Conservation (phyloP, 2,888 invertebrate genomes). For the Belgica antarctica region DNA sequence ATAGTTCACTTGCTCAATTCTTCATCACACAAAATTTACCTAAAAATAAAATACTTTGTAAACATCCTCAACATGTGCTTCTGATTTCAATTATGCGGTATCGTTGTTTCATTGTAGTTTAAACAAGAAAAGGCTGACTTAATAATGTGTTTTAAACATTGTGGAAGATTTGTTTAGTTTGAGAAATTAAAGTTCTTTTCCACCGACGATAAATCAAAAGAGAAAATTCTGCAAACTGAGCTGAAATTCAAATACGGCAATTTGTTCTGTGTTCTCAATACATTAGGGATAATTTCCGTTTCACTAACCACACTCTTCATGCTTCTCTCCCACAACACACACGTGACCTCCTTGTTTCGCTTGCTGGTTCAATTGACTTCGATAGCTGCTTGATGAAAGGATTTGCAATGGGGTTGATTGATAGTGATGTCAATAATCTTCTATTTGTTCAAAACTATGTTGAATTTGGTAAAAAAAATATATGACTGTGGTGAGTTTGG, state of each 20-base stretch:
- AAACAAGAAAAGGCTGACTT: conserved; percentile 6
- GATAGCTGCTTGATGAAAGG: neutral
- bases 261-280: neutral
- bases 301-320: conserved; percentile 46
- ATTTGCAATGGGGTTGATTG: no score
- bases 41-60: conserved; percentile 27
- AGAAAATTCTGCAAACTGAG: conserved; percentile 8
- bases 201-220: neutral
- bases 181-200: conserved; percentile 9
- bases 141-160: conserved; percentile 27
- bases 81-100: conserved; percentile 33
- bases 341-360: conserved; percentile 34
- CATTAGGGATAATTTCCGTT: conserved; percentile 46
- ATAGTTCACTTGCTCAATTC: no score
- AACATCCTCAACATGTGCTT: conserved; percentile 44
- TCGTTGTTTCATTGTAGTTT: conserved; percentile 17
- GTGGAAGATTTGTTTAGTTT: neutral
- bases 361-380: no score
- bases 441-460: no score
- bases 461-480: no score
- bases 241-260: neutral
- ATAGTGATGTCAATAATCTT: no score
- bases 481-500: no score
- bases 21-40: neutral
- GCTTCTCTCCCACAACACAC: conserved; percentile 38